Percentiles rank a stretch among this genome's conserved stretches.
Conservation (phyloP, 1,140 invertebrate genomes). For the Physella acuta region DNA sequence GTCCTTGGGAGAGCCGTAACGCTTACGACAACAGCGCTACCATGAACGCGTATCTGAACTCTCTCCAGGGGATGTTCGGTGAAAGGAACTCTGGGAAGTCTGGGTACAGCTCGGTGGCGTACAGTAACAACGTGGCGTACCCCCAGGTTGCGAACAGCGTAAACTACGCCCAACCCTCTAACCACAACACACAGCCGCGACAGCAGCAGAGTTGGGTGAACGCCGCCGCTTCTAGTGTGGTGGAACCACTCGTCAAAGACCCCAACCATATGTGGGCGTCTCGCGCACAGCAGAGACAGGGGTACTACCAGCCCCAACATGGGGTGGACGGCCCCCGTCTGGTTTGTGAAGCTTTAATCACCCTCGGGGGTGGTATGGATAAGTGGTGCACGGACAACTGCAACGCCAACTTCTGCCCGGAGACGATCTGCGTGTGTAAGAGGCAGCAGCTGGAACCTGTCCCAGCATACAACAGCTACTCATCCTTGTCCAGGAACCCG, state of each 20-base stretch:
- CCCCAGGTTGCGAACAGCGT: neutral
- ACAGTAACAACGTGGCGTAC: neutral
- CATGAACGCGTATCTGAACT: neutral
- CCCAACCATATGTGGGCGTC: neutral
- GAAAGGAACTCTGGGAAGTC: neutral
- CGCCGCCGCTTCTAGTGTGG: neutral
- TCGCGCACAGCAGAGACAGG: neutral
- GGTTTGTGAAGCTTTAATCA: constrained; percentile 16
- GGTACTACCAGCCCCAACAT: neutral
- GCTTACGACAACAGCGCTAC: neutral
- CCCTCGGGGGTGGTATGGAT: constrained; percentile 35
- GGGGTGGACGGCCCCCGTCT: neutral
- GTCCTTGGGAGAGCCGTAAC: neutral
- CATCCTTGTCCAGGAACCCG: no score
- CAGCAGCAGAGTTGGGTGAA: neutral
- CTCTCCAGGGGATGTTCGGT: neutral
- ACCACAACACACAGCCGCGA: neutral
- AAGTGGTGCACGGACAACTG: constrained; percentile 40
- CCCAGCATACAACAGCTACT: neutral
- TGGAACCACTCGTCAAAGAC: neutral
- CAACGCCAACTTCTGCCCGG: constrained; percentile 37
- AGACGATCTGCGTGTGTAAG: constrained; percentile 30
- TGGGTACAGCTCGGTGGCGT: neutral
- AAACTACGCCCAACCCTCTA: neutral
- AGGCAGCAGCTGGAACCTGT: neutral